Evolutionary conservation across 2,797 vertebrate genomes (phyloP).

Genomic region (Merluccius polli): DNA sequence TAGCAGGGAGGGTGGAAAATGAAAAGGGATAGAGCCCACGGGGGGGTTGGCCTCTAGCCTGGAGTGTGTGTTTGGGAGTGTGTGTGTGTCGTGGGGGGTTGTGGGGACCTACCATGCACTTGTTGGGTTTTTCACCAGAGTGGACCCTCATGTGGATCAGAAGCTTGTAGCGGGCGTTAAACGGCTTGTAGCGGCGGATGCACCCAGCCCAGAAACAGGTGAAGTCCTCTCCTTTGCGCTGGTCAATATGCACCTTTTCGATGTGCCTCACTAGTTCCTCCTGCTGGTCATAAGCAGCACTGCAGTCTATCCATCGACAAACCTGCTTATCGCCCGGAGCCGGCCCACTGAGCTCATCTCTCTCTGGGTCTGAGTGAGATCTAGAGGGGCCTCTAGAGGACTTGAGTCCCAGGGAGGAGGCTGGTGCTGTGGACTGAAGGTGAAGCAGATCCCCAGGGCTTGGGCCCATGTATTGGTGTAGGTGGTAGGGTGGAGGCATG

Average conservation of each 20-base stretch:
- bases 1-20: neutral
- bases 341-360: conserved; percentile 65
- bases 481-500: conserved; percentile 91
- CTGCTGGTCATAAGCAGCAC: conserved; percentile 92
- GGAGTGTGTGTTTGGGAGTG: neutral
- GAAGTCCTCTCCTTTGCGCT: conserved; percentile 98
- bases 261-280: conserved; percentile 98
- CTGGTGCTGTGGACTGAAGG: conserved; percentile 52
- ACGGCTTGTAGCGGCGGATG: conserved; percentile 94
- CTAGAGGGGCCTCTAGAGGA: conserved; percentile 47
- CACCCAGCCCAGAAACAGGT: conserved; percentile 99
- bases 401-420: conserved; percentile 70
- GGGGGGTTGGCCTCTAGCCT: neutral
- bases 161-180: conserved; percentile 99
- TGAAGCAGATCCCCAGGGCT: conserved; percentile 68
- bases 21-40: neutral
- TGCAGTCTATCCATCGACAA: conserved; percentile 98
- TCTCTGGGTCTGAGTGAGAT: conserved; percentile 56
- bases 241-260: conserved; percentile 98
- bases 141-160: conserved; percentile 99
- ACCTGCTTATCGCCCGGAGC: conserved; percentile 78
- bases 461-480: conserved; percentile 79
- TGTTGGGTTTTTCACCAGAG: conserved; percentile 99
- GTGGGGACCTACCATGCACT: conserved; percentile 92
- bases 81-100: neutral